Evolutionary conservation across 2,797 vertebrate species (phyloP).

Genomic region (Rhynchonycteris naso): DNA sequence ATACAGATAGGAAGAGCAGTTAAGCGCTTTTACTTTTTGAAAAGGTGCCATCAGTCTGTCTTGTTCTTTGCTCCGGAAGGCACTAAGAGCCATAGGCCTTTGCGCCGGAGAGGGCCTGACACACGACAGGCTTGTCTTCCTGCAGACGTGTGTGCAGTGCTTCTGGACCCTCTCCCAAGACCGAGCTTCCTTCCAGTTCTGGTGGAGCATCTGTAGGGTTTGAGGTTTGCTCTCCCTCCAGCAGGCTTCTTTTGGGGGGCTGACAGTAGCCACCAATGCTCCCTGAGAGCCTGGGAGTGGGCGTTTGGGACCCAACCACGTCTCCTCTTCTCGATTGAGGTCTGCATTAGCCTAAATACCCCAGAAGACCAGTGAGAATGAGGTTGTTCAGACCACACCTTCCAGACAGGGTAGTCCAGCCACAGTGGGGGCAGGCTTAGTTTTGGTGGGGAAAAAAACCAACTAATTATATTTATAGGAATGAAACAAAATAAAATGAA

Average conservation of each 20-base stretch:
- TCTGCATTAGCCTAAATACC: not conserved
- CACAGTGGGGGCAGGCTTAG: no score
- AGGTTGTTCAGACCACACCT: no score
- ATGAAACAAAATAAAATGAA: conserved; percentile 45
- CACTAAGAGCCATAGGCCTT: conserved; percentile 23
- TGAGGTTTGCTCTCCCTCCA: not conserved
- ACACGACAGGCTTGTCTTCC: not conserved
- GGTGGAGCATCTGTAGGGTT: not conserved
- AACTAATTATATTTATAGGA: not conserved
- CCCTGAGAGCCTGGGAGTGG: not conserved
- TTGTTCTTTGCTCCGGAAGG: not conserved
- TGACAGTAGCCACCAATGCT: not conserved
- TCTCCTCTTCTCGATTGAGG: not conserved
- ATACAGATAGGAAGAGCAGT: not conserved
- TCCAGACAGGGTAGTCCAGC: no score
- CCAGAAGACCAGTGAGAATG: no score
- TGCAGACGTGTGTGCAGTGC: no score
- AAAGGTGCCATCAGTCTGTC: not conserved
- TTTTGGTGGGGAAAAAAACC: not conserved
- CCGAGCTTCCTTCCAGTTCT: not conserved
- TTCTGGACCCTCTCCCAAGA: not conserved
- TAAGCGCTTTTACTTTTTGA: not conserved
- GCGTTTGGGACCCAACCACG: not conserved
- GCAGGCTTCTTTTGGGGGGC: not conserved
- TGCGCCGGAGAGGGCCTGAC: not conserved